phyloP scores from a whole-genome alignment of 2,888 invertebrate species.

The Corythucha ciliata region DNA sequence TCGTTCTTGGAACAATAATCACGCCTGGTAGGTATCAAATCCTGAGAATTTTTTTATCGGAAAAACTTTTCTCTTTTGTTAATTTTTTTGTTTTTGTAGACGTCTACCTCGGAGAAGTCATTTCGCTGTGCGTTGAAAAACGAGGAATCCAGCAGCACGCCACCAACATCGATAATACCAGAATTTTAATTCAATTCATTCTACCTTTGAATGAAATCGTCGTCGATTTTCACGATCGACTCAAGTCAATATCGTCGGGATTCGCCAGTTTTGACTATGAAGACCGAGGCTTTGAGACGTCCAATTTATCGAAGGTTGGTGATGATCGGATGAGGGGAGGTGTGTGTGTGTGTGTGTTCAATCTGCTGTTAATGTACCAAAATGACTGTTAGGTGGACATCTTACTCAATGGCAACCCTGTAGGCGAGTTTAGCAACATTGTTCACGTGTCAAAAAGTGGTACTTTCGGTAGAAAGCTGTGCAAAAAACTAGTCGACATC shows the following conservation, averaged over 20 bases:
- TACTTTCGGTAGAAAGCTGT: slow-evolving; percentile 56
- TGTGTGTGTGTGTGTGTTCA: too few relatives aligned
- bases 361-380: too few relatives aligned
- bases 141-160: slow-evolving; percentile 62
- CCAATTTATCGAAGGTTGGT: slow-evolving; percentile 70
- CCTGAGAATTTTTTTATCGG: background rate
- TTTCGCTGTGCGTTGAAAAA: slow-evolving; percentile 63
- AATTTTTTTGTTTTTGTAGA: slow-evolving; percentile 40
- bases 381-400: slow-evolving; percentile 64
- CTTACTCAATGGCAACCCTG: slow-evolving; percentile 63
- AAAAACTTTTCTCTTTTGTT: background rate
- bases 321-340: background rate
- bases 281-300: slow-evolving; percentile 68
- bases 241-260: slow-evolving; percentile 85
- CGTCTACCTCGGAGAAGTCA: slow-evolving; percentile 59
- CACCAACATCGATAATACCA: slow-evolving; percentile 68
- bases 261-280: slow-evolving; percentile 95
- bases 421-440: slow-evolving; percentile 78
- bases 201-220: slow-evolving; percentile 90
- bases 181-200: slow-evolving; percentile 70
- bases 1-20: slow-evolving; percentile 81
- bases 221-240: slow-evolving; percentile 84
- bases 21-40: slow-evolving; percentile 69
- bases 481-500: slow-evolving; percentile 65
- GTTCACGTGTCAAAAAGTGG: slow-evolving; percentile 63